Conservation (phyloP, 2,888 invertebrate genomes). For the Limnephilus lunatus region DNA sequence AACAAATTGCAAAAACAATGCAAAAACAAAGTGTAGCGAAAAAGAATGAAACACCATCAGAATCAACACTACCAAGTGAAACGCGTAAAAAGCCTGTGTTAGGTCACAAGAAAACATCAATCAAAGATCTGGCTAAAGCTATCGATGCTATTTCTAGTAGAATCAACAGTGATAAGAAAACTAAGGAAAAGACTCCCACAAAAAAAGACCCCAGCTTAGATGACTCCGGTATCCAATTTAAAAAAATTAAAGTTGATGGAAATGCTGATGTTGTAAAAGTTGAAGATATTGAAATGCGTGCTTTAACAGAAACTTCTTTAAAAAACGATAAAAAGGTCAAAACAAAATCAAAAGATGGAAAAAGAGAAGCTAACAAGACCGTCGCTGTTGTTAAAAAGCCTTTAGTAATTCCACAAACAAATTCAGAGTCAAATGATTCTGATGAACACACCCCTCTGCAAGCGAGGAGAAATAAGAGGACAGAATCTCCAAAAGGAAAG, state of each 20-base stretch:
- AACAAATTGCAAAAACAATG: conserved; percentile 40
- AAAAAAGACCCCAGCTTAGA: conserved; percentile 30
- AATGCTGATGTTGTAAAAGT: conserved; percentile 53
- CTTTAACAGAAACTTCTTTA: conserved; percentile 71
- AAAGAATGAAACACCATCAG: conserved; percentile 19
- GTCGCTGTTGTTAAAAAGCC: conserved; percentile 68
- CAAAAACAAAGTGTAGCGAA: conserved; percentile 30
- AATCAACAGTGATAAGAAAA: conserved; percentile 58
- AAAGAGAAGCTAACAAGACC: conserved; percentile 72
- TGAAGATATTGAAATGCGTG: conserved; percentile 54
- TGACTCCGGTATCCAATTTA: conserved; percentile 53
- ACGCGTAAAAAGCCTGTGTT: conserved; percentile 37
- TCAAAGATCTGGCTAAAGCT: conserved; percentile 59
- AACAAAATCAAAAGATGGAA: conserved; percentile 68
- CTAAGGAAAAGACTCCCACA: conserved; percentile 54
- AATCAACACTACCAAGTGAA: neutral
- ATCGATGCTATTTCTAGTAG: conserved; percentile 62
- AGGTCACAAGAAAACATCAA: conserved; percentile 50
- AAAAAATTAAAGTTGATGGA: conserved; percentile 60
- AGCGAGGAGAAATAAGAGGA: conserved; percentile 45
- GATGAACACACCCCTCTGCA: conserved; percentile 50
- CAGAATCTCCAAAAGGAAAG: conserved; percentile 56
- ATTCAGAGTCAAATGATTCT: conserved; percentile 57
- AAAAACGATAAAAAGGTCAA: conserved; percentile 71
- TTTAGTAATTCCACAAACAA: conserved; percentile 18